Evolutionary conservation across 30 jellyfish, hydroid and myxozoan species (phyloP), one percentile per base, ranked within the genome.

Genomic region (Turritopsis dohrnii): DNA sequence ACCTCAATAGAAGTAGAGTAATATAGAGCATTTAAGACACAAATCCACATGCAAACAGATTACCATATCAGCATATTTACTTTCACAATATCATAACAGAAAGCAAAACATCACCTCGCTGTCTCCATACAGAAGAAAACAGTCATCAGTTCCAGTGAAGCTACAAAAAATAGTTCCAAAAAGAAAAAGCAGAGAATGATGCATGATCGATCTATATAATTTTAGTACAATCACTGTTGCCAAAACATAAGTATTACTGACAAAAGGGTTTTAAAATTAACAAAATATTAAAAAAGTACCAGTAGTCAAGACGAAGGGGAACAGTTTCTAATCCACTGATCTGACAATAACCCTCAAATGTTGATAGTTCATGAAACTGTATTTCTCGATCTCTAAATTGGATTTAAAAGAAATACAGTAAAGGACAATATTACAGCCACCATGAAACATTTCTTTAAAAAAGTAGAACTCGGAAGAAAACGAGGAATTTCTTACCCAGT

Each of bases 331-430:
- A 84, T 54, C 96, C 82, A 19, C 91, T 81, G 54, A 91, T 91
- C 65, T 91, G 96, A 71, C 96, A 91, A 52, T 91, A 91, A 24
- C 91, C 89, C 76, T 91, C 97, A 77, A 91, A 91, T n/a, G 97
- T 91, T 52, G 97, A 91, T 79, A 91, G 89, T 90, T 91, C 97
- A 73, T 87, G 86, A 79, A 91, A 91, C 76, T 91, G 97, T 80
- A 91, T 91, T 83, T 91, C 97, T 65, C 97, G 83, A 71, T 91
- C 97, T 21, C 97, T 91, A 52, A 25, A 75, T 8, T 0, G 16
- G 22, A 30, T 23, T 13, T n/a, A 18, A 53, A 80, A 22, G 72
- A 13, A 28, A 1, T 26, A 24, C 28, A 0, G 19, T 0, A 21
- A 29, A 26, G n/a, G 5, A 29, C 85, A n/a, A n/a, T n/a, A n/a